phyloP scores from a whole-genome alignment of 1,140 invertebrate genomes.

The Spodoptera litura region DNA sequence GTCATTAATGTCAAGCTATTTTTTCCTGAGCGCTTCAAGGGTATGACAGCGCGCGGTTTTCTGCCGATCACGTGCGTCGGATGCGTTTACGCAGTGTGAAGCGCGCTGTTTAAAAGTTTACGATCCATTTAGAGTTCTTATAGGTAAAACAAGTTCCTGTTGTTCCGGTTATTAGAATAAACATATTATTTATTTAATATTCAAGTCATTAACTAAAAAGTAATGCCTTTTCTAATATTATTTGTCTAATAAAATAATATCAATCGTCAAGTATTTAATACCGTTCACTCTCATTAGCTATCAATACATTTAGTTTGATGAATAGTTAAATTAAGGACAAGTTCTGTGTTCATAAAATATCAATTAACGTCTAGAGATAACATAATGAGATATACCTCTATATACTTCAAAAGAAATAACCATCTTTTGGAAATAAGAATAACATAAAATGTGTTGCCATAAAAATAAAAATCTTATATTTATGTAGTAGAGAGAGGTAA shows the following conservation, averaged over 20 bases:
- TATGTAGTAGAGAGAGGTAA: too few relatives aligned
- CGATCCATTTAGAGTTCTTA: neutral
- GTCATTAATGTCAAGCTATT: constrained; percentile 20
- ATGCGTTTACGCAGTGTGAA: constrained; percentile 51
- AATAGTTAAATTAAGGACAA: neutral
- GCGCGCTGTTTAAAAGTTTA: constrained; percentile 15
- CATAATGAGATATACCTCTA: neutral
- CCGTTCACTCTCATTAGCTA: neutral
- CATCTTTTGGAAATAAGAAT: neutral
- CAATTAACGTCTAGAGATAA: constrained; percentile 5
- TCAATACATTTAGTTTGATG: constrained; percentile 2
- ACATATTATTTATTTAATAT: neutral
- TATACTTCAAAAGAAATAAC: neutral
- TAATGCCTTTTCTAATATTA: too few relatives aligned
- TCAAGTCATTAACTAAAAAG: too few relatives aligned
- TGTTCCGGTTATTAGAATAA: neutral
- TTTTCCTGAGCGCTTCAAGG: constrained; percentile 65
- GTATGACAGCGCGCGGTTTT: constrained; percentile 59
- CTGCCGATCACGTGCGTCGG: constrained; percentile 68
- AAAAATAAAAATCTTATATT: too few relatives aligned
- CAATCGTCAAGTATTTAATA: too few relatives aligned
- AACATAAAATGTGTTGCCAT: neutral
- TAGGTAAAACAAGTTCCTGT: neutral
- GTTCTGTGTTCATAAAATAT: neutral
- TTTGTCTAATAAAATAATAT: too few relatives aligned